phyloP scores from a whole-genome alignment of 2,888 invertebrate species.

The Epirrita christyi region DNA sequence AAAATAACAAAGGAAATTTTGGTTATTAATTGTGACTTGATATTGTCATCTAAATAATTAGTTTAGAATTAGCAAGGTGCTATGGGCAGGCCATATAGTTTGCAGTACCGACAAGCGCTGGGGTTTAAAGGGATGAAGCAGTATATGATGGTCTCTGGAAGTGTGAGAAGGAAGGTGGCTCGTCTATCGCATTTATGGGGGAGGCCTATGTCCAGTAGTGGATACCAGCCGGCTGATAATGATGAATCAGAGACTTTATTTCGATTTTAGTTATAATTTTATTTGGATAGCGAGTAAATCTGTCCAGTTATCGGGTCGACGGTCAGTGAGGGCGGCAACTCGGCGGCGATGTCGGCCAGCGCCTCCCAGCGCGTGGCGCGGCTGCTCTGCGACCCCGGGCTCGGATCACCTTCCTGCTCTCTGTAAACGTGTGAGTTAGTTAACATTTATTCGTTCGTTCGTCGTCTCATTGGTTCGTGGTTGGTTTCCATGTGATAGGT shows the following conservation, averaged over 20 bases:
- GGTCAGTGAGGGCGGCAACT: conserved; percentile 78
- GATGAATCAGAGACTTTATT: background rate
- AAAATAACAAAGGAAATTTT: conserved; percentile 11
- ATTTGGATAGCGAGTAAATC: conserved; percentile 73
- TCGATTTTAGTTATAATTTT: conserved; percentile 39
- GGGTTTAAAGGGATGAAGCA: too few relatives aligned
- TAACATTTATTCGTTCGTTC: background rate
- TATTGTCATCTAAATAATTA: too few relatives aligned
- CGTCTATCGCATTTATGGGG: too few relatives aligned
- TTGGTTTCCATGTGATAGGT: background rate
- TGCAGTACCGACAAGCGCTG: too few relatives aligned
- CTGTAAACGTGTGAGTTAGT: conserved; percentile 18
- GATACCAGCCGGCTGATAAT: too few relatives aligned
- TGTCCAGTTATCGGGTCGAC: conserved; percentile 79
- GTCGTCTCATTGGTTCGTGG: background rate
- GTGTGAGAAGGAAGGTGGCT: too few relatives aligned
- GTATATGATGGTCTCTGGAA: too few relatives aligned
- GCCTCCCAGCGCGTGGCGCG: conserved; percentile 86
- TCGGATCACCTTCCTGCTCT: conserved; percentile 48
- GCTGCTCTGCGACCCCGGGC: conserved; percentile 73
- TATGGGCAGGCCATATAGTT: too few relatives aligned
- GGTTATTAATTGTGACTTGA: too few relatives aligned
- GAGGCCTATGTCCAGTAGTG: too few relatives aligned
- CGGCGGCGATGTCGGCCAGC: conserved; percentile 85
- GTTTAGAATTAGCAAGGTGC: too few relatives aligned